phyloP scores from a whole-genome alignment of 1,140 invertebrate genomes.

The Diorhabda elongata region DNA sequence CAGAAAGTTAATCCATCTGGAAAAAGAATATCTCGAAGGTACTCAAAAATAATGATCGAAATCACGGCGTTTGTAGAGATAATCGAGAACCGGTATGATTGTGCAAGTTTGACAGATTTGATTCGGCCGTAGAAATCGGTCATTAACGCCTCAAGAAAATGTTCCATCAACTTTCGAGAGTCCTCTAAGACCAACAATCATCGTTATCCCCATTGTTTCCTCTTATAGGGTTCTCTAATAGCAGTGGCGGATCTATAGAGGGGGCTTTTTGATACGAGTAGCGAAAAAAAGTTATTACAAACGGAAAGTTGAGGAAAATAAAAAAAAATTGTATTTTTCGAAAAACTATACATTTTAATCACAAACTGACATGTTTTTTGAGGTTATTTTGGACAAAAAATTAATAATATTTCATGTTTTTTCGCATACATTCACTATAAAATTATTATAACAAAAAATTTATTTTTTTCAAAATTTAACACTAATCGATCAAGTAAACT shows the following conservation, averaged over 20 bases:
- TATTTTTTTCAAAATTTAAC: no score
- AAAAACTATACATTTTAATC: no score
- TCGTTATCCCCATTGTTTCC: constrained; percentile 43
- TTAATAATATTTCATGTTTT: no score
- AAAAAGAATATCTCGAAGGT: constrained; percentile 18
- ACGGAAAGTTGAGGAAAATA: no score
- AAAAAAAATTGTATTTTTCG: no score
- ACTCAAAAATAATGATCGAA: constrained; percentile 23
- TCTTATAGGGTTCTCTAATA: constrained; percentile 4
- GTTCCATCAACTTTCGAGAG: constrained; percentile 38
- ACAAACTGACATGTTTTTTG: no score
- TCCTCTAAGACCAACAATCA: constrained; percentile 41
- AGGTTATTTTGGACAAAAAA: no score
- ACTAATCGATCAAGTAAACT: no score
- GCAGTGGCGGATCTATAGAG: not conserved
- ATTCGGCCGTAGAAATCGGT: constrained; percentile 32
- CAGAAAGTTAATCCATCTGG: constrained; percentile 13
- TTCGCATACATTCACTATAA: no score
- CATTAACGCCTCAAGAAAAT: constrained; percentile 42
- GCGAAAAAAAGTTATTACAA: no score
- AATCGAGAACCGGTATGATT: constrained; percentile 35
- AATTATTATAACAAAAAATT: no score
- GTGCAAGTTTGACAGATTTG: constrained; percentile 42
- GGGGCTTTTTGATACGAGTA: no score
- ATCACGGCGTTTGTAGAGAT: constrained; percentile 31